Evolutionary conservation across 2,797 vertebrate species (phyloP).

Genomic region (Allobates femoralis): DNA sequence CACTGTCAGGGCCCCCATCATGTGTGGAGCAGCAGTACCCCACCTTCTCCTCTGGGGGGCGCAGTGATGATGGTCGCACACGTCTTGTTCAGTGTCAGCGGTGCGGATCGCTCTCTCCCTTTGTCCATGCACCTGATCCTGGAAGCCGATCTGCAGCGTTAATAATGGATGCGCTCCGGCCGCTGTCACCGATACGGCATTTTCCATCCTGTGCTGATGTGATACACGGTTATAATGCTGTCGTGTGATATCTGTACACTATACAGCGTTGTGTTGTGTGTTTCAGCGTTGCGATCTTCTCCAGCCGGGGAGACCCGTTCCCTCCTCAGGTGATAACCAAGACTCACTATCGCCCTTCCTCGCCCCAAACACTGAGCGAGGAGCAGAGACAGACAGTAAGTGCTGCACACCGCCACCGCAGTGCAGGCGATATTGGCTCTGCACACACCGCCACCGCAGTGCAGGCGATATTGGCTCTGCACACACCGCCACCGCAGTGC

Average conservation of each 20-base stretch:
- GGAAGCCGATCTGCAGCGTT: constrained; percentile 6
- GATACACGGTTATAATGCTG: background rate
- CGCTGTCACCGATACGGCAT: constrained; percentile 9
- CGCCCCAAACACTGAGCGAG: constrained; percentile 66
- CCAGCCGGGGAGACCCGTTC: constrained; percentile 72
- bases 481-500: no score
- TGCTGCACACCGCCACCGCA: background rate
- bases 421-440: no score
- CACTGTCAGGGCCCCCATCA: no score
- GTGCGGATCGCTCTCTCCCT: background rate
- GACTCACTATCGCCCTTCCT: constrained; percentile 70
- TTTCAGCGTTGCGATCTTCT: constrained; percentile 68
- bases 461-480: no score
- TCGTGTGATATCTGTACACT: background rate
- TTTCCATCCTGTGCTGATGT: background rate
- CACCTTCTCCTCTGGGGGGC: background rate
- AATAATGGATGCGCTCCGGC: constrained; percentile 16
- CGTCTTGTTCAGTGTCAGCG: background rate
- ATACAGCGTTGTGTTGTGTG: background rate
- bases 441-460: no score
- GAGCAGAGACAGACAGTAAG: constrained; percentile 62
- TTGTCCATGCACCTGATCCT: background rate
- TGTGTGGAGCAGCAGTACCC: background rate
- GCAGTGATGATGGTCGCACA: background rate
- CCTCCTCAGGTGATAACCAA: constrained; percentile 62